phyloP scores from a whole-genome alignment of 2,888 invertebrate genomes.

The Andrena bicolor region DNA sequence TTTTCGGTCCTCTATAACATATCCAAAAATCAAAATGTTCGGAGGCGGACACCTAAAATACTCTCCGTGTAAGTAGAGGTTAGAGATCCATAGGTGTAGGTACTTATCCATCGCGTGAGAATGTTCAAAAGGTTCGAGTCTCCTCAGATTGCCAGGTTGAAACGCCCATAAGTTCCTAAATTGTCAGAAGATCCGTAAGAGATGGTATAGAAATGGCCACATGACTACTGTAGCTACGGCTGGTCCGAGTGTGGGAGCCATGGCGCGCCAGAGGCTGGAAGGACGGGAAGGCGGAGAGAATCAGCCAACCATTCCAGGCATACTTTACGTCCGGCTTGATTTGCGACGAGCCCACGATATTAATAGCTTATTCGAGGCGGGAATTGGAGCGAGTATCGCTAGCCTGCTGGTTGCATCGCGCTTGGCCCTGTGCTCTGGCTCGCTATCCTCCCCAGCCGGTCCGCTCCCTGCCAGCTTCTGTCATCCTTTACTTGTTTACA shows the following conservation, averaged over 20 bases:
- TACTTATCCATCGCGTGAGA: too few relatives aligned
- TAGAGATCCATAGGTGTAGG: too few relatives aligned
- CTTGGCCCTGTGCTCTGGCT: slow-evolving; percentile 48
- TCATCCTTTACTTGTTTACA: slow-evolving; percentile 55
- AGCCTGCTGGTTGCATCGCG: slow-evolving; percentile 43
- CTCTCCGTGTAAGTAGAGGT: too few relatives aligned
- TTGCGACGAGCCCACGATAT: slow-evolving; percentile 75
- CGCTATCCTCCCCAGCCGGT: slow-evolving; percentile 25
- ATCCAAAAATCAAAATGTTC: too few relatives aligned
- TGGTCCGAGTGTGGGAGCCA: slow-evolving; percentile 36
- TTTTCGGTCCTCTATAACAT: too few relatives aligned
- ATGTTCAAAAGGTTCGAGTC: background rate
- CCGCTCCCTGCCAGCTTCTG: slow-evolving; percentile 35
- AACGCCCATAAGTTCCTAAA: slow-evolving; percentile 2
- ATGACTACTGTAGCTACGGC: slow-evolving; percentile 12
- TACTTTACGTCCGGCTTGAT: slow-evolving; percentile 78
- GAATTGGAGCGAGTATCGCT: slow-evolving; percentile 76
- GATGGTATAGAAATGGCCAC: slow-evolving; percentile 9
- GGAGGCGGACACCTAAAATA: too few relatives aligned
- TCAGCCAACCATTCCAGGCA: slow-evolving; percentile 73
- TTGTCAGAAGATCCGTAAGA: slow-evolving; percentile 15
- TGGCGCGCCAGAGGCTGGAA: slow-evolving; percentile 17
- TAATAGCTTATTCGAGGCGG: slow-evolving; percentile 77
- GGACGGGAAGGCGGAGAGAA: slow-evolving; percentile 50
- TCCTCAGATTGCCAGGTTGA: background rate